phyloP scores from a whole-genome alignment of 2,888 invertebrate genomes.

The Hypena proboscidalis region DNA sequence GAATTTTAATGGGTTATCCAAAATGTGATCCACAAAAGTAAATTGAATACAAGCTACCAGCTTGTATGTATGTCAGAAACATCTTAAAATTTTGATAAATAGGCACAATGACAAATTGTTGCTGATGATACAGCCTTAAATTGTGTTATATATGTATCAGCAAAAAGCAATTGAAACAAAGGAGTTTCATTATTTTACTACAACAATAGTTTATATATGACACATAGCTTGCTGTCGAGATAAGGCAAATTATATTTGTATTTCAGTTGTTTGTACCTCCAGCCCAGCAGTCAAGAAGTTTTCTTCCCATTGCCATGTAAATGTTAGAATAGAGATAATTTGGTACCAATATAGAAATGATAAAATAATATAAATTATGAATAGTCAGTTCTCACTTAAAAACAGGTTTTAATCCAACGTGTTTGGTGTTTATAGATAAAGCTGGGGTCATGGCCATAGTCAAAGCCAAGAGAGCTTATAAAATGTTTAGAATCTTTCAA shows the following conservation, averaged over 20 bases:
- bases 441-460: slow-evolving; percentile 57
- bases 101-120: no score
- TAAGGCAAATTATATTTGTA: neutral
- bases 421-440: slow-evolving; percentile 48
- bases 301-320: slow-evolving; percentile 1
- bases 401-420: slow-evolving; percentile 51
- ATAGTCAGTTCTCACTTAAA: slow-evolving; percentile 21
- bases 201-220: neutral
- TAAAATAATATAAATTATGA: slow-evolving; percentile 12
- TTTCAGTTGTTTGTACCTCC: neutral
- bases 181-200: no score
- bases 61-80: no score
- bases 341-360: slow-evolving; percentile 12
- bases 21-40: no score
- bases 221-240: neutral
- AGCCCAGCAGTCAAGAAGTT: neutral
- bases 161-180: no score
- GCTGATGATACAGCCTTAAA: no score
- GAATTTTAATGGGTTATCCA: no score
- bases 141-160: no score
- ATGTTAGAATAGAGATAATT: slow-evolving; percentile 10
- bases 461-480: neutral
- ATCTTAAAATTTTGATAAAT: no score
- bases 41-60: no score
- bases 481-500: no score